phyloP scores from a whole-genome alignment of 2,113 vertebrate species.

The Lucifuga dentata region DNA sequence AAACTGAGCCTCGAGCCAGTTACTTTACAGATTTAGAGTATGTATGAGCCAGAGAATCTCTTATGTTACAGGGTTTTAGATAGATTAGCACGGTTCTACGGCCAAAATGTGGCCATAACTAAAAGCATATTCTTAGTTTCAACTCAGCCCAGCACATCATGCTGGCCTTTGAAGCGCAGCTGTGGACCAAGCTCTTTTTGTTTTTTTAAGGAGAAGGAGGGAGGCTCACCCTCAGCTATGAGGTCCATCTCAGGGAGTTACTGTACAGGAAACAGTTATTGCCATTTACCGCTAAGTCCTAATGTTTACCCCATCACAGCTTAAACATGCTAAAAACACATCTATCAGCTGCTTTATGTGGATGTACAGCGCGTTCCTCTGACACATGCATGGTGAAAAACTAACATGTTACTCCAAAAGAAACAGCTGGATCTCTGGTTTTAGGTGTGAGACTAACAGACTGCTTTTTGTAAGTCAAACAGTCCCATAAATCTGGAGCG shows the following conservation, averaged over 20 bases:
- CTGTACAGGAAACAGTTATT: conserved; percentile 47
- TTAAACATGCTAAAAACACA: conserved; percentile 27
- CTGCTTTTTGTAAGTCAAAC: conserved; percentile 64
- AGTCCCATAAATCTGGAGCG: conserved; percentile 60
- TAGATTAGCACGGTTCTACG: conserved; percentile 11
- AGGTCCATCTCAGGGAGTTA: conserved; percentile 44
- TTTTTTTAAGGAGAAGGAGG: conserved; percentile 33
- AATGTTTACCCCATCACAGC: conserved; percentile 28
- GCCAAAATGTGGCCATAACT: conserved; percentile 67
- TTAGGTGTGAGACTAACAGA: conserved; percentile 51
- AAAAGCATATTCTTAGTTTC: conserved; percentile 69
- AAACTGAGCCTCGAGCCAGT: not conserved
- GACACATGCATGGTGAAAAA: conserved; percentile 6
- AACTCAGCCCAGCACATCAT: conserved; percentile 72
- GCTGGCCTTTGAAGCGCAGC: conserved; percentile 81
- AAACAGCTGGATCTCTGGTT: conserved; percentile 53
- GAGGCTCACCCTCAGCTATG: conserved; percentile 31
- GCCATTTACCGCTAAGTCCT: conserved; percentile 14
- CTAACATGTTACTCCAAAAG: conserved; percentile 16
- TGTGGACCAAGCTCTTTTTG: conserved; percentile 69
- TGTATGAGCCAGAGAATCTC: not conserved
- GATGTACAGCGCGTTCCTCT: conserved; percentile 9
- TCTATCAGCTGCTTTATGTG: conserved; percentile 19
- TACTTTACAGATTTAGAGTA: not conserved
- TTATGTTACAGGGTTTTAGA: conserved; percentile 17